Percentiles rank a stretch among this genome's conserved stretches.
Evolutionary conservation across 2,888 invertebrate genomes (phyloP).

Genomic region (Drosophila aldrichi): DNA sequence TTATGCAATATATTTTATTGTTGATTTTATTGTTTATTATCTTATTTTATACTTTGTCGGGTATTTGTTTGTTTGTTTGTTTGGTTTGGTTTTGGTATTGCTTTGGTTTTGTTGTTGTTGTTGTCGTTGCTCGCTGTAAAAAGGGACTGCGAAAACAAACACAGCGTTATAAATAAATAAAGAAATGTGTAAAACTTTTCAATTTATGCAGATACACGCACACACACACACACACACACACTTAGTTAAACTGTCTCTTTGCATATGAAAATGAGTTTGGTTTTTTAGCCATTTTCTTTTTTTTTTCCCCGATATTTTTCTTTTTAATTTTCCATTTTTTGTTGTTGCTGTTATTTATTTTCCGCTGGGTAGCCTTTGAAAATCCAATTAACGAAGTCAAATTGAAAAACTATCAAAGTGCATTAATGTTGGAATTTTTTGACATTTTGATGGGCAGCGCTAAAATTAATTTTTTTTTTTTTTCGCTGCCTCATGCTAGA

Average conservation of each 20-base stretch:
- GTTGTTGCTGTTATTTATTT: conserved; percentile 16
- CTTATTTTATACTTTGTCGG: conserved; percentile 19
- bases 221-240: conserved; percentile 56
- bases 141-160: conserved; percentile 44
- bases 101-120: background rate
- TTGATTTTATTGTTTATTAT: conserved; percentile 33
- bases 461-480: conserved; percentile 13
- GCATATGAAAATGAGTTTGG: conserved; percentile 75
- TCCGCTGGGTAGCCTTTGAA: conserved; percentile 15
- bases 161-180: conserved; percentile 60
- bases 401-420: conserved; percentile 57
- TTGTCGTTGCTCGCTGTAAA: conserved; percentile 3
- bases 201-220: conserved; percentile 74
- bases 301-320: conserved; percentile 9
- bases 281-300: conserved; percentile 32
- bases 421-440: conserved; percentile 43
- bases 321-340: conserved; percentile 3
- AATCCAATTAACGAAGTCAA: conserved; percentile 61
- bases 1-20: conserved; percentile 63
- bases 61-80: conserved; percentile 18
- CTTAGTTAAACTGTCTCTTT: conserved; percentile 48
- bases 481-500: background rate
- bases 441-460: conserved; percentile 52
- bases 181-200: conserved; percentile 63
- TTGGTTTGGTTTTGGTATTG: conserved; percentile 17